Percentiles rank a stretch among this genome's conserved stretches.
These are phyloP conservation scores for Taenioides sp. DNA, from an alignment of 2,797 vertebrate genomes.

Conservation along the genomic window DNA sequence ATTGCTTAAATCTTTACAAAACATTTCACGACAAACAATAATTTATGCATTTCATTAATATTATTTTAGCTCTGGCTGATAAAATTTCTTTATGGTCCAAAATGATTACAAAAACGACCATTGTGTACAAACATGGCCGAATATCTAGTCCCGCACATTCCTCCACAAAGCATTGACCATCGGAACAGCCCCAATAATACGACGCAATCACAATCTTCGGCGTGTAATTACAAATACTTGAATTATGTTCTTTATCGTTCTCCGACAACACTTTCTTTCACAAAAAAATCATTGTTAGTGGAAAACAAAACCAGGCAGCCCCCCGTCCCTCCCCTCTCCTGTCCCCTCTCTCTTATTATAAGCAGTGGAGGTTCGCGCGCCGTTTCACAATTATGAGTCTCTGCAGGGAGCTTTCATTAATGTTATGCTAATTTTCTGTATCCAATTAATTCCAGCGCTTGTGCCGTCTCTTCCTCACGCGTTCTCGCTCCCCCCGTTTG, in stretches of 20 bases:
- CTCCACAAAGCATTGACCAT: conserved; percentile 36
- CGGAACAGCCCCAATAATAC: conserved; percentile 27
- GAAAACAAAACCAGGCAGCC: conserved; percentile 63
- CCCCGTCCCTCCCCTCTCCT: conserved; percentile 41
- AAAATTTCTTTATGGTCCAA: no score
- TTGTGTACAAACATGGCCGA: conserved; percentile 27
- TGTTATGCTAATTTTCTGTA: conserved; percentile 84
- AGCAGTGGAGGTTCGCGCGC: conserved; percentile 64
- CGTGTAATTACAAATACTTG: conserved; percentile 61
- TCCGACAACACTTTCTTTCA: conserved; percentile 47
- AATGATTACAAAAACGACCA: conserved; percentile 17
- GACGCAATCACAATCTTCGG: conserved; percentile 36
- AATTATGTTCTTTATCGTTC: conserved; percentile 45
- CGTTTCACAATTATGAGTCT: conserved; percentile 81
- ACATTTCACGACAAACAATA: no score
- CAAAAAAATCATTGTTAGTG: conserved; percentile 53
- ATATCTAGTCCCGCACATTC: conserved; percentile 10
- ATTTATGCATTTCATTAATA: not conserved
- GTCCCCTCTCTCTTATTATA: conserved; percentile 68
- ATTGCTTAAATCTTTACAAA: not conserved
- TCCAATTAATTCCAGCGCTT: conserved; percentile 81
- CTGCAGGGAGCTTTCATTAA: conserved; percentile 83
- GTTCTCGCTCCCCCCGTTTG: conserved; percentile 67
- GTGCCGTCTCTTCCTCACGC: conserved; percentile 57
- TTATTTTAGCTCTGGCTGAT: not conserved